Percentiles rank a stretch among this genome's conserved stretches.
Conservation (phyloP, 2,113 vertebrate species). For the Madoqua kirkii region DNA sequence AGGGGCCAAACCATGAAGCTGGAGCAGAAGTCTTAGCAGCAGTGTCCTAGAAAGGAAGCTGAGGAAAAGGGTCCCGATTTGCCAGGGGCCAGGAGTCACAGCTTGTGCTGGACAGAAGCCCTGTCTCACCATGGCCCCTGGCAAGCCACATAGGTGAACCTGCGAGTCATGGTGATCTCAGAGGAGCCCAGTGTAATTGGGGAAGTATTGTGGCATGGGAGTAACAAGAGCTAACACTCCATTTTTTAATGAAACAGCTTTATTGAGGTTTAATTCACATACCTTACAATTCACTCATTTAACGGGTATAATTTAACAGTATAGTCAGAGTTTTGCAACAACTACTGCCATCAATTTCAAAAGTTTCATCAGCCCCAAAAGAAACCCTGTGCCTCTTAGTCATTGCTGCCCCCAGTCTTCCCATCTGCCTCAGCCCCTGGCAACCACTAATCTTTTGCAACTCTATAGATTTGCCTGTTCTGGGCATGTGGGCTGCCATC, state of each 20-base stretch:
- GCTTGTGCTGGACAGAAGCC: neutral
- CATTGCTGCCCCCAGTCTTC: neutral
- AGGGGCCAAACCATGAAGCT: neutral
- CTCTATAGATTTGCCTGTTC: neutral
- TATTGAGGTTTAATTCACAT: neutral
- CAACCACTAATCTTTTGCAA: neutral
- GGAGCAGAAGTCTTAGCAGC: neutral
- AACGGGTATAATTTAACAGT: neutral
- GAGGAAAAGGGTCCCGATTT: neutral
- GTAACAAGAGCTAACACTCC: neutral
- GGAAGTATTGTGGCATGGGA: neutral
- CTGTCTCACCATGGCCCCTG: neutral
- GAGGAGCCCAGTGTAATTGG: neutral
- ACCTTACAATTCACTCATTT: neutral
- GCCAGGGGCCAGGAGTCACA: neutral
- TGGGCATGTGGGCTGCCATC: neutral
- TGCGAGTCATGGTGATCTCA: neutral
- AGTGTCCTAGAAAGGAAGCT: neutral
- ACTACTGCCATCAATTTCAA: neutral
- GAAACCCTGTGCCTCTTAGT: neutral
- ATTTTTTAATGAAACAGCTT: neutral
- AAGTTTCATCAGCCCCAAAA: neutral
- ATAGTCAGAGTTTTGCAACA: neutral
- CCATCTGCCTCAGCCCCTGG: neutral
- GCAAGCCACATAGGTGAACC: neutral